Conservation (phyloP, 2,797 vertebrate genomes). For the Cyprinella venusta region DNA sequence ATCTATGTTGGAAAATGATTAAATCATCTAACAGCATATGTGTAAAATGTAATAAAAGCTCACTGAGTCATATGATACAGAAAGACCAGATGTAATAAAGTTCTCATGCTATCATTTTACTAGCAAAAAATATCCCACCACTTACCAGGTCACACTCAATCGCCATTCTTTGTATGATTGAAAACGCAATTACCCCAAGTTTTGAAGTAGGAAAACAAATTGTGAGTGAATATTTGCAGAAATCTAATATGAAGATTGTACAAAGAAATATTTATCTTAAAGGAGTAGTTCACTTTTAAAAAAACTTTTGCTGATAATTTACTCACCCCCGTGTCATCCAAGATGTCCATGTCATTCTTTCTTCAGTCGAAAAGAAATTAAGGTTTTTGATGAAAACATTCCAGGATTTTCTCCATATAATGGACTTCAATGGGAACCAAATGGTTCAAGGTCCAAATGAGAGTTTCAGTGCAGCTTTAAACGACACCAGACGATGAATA, state of each 20-base stretch:
- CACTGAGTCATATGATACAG: not conserved
- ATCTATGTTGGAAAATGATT: not conserved
- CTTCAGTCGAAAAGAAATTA: too few relatives aligned
- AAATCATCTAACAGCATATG: not conserved
- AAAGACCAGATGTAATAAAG: not conserved
- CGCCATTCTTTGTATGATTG: not conserved
- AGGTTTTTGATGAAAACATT: too few relatives aligned
- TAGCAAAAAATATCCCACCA: not conserved
- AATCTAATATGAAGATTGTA: not conserved
- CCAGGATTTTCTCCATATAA: too few relatives aligned
- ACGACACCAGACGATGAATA: too few relatives aligned
- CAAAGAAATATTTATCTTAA: not conserved
- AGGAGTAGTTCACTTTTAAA: too few relatives aligned
- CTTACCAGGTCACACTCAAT: not conserved
- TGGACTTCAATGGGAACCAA: too few relatives aligned
- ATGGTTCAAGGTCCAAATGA: too few relatives aligned
- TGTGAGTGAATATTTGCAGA: not conserved
- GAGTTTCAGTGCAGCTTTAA: too few relatives aligned
- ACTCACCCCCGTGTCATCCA: too few relatives aligned
- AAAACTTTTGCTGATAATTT: too few relatives aligned
- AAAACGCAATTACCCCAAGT: not conserved
- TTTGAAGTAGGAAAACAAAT: not conserved
- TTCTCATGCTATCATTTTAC: not conserved
- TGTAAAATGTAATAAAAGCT: not conserved
- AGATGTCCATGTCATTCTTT: too few relatives aligned